These are phyloP conservation scores for Apodemus agrarius DNA, from an alignment of 2,797 vertebrate genomes.

Conservation along the genomic window DNA sequence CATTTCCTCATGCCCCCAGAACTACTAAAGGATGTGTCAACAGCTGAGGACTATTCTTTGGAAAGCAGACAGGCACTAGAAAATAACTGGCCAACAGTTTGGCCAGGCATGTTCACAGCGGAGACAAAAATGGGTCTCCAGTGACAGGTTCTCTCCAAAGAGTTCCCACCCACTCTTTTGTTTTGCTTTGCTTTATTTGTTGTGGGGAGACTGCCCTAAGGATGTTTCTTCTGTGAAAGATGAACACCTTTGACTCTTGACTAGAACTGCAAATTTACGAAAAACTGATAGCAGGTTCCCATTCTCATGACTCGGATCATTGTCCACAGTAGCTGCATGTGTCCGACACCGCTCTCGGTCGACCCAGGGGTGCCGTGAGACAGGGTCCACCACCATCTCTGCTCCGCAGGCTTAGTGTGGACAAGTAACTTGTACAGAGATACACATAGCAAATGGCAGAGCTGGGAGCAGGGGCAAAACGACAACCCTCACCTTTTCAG, in stretches of 20 bases:
- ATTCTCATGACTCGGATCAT: constrained; percentile 5
- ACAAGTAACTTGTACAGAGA: not conserved
- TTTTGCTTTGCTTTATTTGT: not conserved
- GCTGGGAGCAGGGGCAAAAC: not conserved
- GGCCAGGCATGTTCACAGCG: not conserved
- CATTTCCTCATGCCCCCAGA: not conserved
- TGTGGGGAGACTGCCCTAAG: not conserved
- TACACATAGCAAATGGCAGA: not conserved
- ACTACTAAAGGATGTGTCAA: not conserved
- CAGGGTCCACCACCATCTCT: not conserved
- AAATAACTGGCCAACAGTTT: not conserved
- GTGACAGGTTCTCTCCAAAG: not conserved
- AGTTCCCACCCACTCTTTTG: not conserved
- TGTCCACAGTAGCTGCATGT: not conserved
- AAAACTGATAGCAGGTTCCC: not conserved
- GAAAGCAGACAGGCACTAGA: not conserved
- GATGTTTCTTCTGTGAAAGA: constrained; percentile 8
- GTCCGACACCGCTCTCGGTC: not conserved
- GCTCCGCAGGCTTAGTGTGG: not conserved
- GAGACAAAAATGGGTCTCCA: constrained; percentile 9
- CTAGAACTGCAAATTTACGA: constrained; percentile 36
- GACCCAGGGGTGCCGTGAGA: not conserved
- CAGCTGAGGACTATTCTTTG: not conserved
- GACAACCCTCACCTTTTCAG: not conserved
- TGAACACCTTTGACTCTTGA: not conserved